phyloP scores from a whole-genome alignment of 1,140 invertebrate genomes.

The Bathynomus jamesi region DNA sequence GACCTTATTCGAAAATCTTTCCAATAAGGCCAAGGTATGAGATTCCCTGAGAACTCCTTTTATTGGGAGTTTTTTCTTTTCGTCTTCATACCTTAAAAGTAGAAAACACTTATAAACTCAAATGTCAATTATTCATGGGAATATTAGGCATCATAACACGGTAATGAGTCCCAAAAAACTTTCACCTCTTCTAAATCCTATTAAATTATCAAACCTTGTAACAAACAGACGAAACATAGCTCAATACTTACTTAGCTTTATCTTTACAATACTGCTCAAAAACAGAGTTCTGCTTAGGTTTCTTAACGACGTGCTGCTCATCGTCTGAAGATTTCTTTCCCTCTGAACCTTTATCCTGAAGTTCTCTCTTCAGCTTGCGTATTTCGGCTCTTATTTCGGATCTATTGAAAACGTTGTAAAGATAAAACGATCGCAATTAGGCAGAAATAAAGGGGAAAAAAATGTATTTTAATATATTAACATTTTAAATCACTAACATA shows the following conservation, averaged over 20 bases:
- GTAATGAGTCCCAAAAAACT: too few species aligned
- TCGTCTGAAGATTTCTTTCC: not conserved
- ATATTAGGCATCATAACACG: too few species aligned
- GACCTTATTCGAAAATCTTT: not conserved
- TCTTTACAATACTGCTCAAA: not conserved
- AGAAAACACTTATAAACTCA: not conserved
- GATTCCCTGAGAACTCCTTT: not conserved
- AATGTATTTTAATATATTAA: too few species aligned
- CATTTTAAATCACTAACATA: too few species aligned
- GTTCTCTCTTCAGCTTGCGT: not conserved
- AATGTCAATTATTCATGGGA: too few species aligned
- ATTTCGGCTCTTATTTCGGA: not conserved
- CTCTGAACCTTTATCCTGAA: not conserved
- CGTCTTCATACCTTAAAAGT: not conserved
- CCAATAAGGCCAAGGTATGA: not conserved
- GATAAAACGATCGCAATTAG: too few species aligned
- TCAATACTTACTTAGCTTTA: not conserved
- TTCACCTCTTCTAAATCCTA: too few species aligned
- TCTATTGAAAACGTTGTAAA: not conserved
- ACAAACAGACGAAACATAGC: too few species aligned
- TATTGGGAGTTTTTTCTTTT: not conserved
- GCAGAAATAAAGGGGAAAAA: too few species aligned
- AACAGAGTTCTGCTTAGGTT: too few species aligned
- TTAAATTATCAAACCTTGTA: too few species aligned
- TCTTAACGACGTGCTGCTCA: too few species aligned